A percentile compares a stretch with the other conserved stretches of the same genome.
Evolutionary conservation across 2,888 invertebrate species (phyloP).

Genomic region (Agonopterix arenella): DNA sequence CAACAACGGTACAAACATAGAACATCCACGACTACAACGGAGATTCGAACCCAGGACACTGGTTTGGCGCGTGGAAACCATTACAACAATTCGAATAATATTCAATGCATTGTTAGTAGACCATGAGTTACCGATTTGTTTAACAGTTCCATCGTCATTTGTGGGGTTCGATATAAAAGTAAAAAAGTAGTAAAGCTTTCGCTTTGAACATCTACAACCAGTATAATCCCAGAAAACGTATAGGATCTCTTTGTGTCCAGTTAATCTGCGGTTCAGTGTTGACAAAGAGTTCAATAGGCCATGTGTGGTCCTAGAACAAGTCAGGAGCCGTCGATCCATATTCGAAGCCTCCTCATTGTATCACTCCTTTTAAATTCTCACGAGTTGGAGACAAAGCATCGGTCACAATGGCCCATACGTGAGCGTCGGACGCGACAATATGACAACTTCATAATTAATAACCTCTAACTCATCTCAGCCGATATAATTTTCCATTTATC

Average conservation of each 20-base stretch:
- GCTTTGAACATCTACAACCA: not conserved
- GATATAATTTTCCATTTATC: constrained; percentile 75
- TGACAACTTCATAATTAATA: constrained; percentile 75
- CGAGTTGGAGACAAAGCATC: constrained; percentile 60
- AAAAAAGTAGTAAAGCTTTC: no score
- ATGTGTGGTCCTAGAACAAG: constrained; percentile 57
- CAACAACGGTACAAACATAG: no score
- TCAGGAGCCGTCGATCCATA: constrained; percentile 53
- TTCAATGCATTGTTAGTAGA: no score
- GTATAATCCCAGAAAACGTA: constrained; percentile 7
- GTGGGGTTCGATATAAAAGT: no score
- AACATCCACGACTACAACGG: no score
- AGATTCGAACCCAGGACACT: no score
- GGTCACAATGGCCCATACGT: constrained; percentile 58
- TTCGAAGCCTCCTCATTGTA: constrained; percentile 45
- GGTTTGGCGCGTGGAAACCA: no score
- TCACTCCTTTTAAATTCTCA: constrained; percentile 60
- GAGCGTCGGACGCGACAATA: constrained; percentile 60
- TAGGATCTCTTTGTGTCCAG: constrained; percentile 15
- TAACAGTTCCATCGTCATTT: no score
- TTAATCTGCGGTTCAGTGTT: constrained; percentile 14
- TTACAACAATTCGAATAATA: no score
- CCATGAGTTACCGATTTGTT: no score
- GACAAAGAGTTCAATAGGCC: constrained; percentile 22
- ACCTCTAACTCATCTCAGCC: constrained; percentile 68